Base-by-base conservation (phyloP, 2,113 vertebrate genomes). In the Sapayoa aenigma region DNA sequence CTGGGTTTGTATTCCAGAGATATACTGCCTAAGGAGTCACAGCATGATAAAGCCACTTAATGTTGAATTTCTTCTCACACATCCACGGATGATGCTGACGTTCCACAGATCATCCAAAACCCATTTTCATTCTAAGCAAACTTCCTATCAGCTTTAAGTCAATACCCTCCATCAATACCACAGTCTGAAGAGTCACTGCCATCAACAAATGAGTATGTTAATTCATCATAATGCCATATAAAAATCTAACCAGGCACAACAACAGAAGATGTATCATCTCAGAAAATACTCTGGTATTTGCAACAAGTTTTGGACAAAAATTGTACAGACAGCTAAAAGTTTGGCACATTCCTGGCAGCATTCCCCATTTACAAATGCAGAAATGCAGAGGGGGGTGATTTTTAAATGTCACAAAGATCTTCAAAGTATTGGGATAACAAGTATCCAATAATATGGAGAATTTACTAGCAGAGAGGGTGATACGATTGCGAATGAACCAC, bases 401-500 rank as follows among this genome's bases (percentile, higher is more conserved):
- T 83, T 73, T 79, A 66, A 89, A 59, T 5, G 33, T 67, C 68
- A 89, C 44, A 41, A 74, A 67, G 75, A 92, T 80, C 94, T 95
- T 90, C 81, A 84, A 95, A 84, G 89, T 56, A 87, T 46, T 84
- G 68, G 65, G 84, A 95, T 85, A 89, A 52, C 52, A 94, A 97
- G 73, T 67, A 92, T 30, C 59, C 53, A 91, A 37, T 83, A 90
- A 79, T 21, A 91, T 62, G 76, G 90, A 84, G 81, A 89, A 89
- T 93, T 97, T 94, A 96, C 93, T 62, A 73, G 76, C 77, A 86
- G 49, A 89, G 78, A 90, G 19, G 76, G 63, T n/a, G 90, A 97
- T 77, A 93, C 81, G 93, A 97, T 95, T 94, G 91, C 87, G 93
- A 96, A 91, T 84, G 69, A 87, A 96, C 59, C 79, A 91, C 37